Evolutionary conservation across 2,888 invertebrate species (phyloP), one percentile per base, ranked within the genome.

Genomic region (Urechis unicinctus): DNA sequence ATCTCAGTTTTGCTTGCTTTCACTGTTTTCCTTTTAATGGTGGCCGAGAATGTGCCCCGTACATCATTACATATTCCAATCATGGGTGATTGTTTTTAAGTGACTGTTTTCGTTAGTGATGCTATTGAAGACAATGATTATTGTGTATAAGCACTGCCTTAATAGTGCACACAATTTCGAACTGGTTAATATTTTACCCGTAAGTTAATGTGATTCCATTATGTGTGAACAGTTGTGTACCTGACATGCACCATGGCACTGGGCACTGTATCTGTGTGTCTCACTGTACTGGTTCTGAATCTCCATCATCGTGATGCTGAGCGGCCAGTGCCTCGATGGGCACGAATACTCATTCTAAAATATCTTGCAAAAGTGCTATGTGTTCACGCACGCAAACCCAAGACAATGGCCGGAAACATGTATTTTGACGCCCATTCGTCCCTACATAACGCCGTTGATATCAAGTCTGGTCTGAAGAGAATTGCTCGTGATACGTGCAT

Each of bases 11-110:
- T 69, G 5, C 61, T 69, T 9, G 61, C 69, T 22, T 69, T 70
- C 53, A 63, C 69, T 2, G 69, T 69, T 26, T 69, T 69, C 61
- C 61, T 70, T 51, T 58, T 69, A n/a, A 59, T 69, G 60, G 67
- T 69, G 4, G 68, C 68, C n/a, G 68, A 70, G 51, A 67, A 63
- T 48, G 60, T 71, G n/a, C 70, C 70, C 2, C 61, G 67, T 30
- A 67, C 68, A 0, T 65, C 69, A 3, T 62, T 66, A 3, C 55
- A 62, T 46, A 64, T 66, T 17, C 70, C 70, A 9, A 36, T 36
- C 36, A 36, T 36, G 36, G 36, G 36, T 36, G 36, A 36, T 9
- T 36, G 36, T 36, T 9, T n/a, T n/a, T n/a, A n/a, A n/a, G n/a
- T n/a, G n/a, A n/a, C n/a, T n/a, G n/a, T n/a, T n/a, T n/a, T n/a